Base-by-base conservation (phyloP, 2,888 invertebrate species). In the Leptinotarsa peninsularis region DNA sequence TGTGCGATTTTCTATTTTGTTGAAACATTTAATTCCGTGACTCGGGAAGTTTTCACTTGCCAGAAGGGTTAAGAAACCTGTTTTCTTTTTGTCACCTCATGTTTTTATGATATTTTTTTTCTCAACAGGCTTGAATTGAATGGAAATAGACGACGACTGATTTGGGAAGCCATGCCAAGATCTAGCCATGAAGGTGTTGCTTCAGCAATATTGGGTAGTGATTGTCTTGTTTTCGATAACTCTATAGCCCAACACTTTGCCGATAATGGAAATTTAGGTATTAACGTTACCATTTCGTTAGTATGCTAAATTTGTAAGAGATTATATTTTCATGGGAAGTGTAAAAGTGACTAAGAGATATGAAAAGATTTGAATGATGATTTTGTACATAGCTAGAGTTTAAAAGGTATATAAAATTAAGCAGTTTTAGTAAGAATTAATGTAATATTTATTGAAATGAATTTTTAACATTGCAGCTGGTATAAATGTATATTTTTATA, bases 171-270 rank as follows among this genome's bases (percentile, higher is more conserved):
- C 4, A 98, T 98, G 91, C 99, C 99, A 0, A 92, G 98, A 71
- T 98, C 98, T 72, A 99, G 99, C 85, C 99, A 99, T 86, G 99
- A 99, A 90, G 99, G 99, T 76, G 98, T 99, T 27, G 96, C 98
- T 67, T 96, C 97, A 23, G 99, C 99, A 67, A 99, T 99, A 85
- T 93, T 96, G 90, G 98, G 97, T 87, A 98, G 98, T 33, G 99
- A 99, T 90, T 99, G 99, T 88, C 93, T 99, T 79, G 98, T 99
- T 79, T 99, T 99, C 90, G 99, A 99, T 89, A 98, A 98, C 72
- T 96, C 96, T 81, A 97, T 98, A 87, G 99, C 99, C 79, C 97
- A 98, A 89, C 91, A 98, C 77, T 99, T 99, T 90, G 98, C 99
- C 72, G 99, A 99, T 88, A 99, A 98, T 89, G 99, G 99, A 67